phyloP scores from a whole-genome alignment of 1,140 invertebrate genomes.

The Anoplophora glabripennis region DNA sequence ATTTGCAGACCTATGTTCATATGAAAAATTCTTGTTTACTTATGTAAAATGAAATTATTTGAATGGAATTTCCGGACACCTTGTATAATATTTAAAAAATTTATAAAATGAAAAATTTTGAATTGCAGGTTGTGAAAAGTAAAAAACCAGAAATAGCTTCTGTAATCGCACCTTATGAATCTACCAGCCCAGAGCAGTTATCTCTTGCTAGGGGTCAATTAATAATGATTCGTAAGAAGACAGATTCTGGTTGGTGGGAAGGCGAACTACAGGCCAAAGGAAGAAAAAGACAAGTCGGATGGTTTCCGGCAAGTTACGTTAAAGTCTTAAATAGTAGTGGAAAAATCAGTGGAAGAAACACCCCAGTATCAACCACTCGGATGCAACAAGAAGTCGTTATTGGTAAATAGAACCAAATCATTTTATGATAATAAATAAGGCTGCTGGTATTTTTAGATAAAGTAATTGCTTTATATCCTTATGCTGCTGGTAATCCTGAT shows the following conservation, averaged over 20 bases:
- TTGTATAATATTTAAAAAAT: not conserved
- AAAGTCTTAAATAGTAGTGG: conserved; percentile 71
- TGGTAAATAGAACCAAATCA: conserved; percentile 38
- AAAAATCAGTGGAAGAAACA: conserved; percentile 67
- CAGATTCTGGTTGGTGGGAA: conserved; percentile 98
- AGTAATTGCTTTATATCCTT: conserved; percentile 90
- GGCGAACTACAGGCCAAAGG: conserved; percentile 96
- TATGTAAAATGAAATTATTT: no score
- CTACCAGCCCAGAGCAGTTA: conserved; percentile 86
- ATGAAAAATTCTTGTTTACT: no score
- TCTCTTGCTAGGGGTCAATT: conserved; percentile 89
- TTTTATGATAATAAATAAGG: not conserved
- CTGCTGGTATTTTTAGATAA: conserved; percentile 63
- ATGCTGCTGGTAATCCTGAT: conserved; percentile 89
- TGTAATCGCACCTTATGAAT: conserved; percentile 84
- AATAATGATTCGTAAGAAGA: conserved; percentile 94
- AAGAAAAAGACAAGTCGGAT: conserved; percentile 91
- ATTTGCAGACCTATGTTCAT: no score
- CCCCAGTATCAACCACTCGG: conserved; percentile 62
- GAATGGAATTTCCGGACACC: no score
- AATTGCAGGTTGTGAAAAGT: conserved; percentile 36
- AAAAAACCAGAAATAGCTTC: conserved; percentile 87
- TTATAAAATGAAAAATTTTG: not conserved
- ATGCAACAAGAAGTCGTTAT: conserved; percentile 59
- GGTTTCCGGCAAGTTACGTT: conserved; percentile 97